Evolutionary conservation across 2,888 invertebrate genomes (phyloP), one percentile per base, ranked within the genome.

Genomic region (Lamellibrachia satsuma): DNA sequence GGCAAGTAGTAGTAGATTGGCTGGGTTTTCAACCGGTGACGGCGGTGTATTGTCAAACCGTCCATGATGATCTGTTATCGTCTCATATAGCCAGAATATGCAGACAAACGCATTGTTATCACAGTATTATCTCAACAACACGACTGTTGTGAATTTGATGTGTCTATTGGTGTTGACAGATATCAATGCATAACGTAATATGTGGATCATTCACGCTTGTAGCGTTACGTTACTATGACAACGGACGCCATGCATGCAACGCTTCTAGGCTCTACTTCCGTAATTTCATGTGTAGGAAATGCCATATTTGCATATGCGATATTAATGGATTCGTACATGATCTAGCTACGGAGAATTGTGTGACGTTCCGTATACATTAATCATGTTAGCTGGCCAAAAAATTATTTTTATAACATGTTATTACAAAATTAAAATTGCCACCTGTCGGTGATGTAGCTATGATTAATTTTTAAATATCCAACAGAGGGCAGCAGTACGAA

Each of bases 221-320:
- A 75, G 75, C 75, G 75, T 75, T 75, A 75, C 75, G 75, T 75
- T 75, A 75, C 75, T 75, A 75, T 75, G 75, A 75, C 75, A 75
- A 75, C 75, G 75, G 75, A 75, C 75, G 75, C 75, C 75, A 75
- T 75, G 75, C 11, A 75, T 15, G 15, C 22, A 22, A 15, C 15
- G 4, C 22, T 57, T 57, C 11, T n/a, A 22, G 1, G 75, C 6
- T 22, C 22, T 75, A 75, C 75, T 75, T 22, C 75, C 75, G 75
- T 75, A n/a, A 22, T 75, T 75, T 75, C 4, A 22, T 2, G 6
- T 75, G n/a, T 22, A n/a, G 75, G n/a, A 75, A 75, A 11, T 75
- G 15, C 75, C 22, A 75, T 75, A 75, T 75, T 15, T 75, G n/a
- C n/a, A 75, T 75, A 22, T 75, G 75, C 22, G 22, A 75, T 75